Percentiles rank a stretch among this genome's conserved stretches.
Evolutionary conservation across 1,140 invertebrate genomes (phyloP).

Genomic region (Caenorhabditis brenneri): DNA sequence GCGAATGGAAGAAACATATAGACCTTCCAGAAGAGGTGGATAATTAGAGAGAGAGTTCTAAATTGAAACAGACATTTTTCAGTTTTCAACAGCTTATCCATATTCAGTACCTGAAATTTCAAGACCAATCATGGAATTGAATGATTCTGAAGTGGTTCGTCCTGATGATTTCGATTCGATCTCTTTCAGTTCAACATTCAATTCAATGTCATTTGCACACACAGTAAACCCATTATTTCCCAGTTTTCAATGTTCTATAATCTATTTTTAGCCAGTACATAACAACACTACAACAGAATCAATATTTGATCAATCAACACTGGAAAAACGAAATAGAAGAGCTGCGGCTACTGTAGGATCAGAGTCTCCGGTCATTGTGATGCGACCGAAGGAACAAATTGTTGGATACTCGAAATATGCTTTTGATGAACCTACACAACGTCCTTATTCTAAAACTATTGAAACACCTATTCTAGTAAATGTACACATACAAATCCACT

Average conservation of each 20-base stretch:
- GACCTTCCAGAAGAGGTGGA: neutral
- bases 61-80: neutral
- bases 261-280: conserved; percentile 1
- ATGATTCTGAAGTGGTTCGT: neutral
- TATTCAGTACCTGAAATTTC: conserved; percentile 25
- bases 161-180: neutral
- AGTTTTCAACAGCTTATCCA: neutral
- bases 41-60: neutral
- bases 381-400: neutral
- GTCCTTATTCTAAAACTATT: neutral
- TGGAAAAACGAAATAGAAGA: neutral
- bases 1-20: conserved; percentile 4
- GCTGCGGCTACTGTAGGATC: neutral
- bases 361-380: neutral
- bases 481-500: neutral
- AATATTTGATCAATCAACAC: conserved; percentile 17
- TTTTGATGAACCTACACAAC: neutral
- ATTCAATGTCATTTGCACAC: neutral
- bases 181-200: neutral
- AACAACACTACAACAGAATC: conserved; percentile 2
- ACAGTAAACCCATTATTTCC: neutral
- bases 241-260: neutral
- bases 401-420: conserved; percentile 7
- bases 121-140: neutral
- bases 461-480: neutral